Conservation (phyloP, 2,888 invertebrate genomes). For the Philonicus albiceps region DNA sequence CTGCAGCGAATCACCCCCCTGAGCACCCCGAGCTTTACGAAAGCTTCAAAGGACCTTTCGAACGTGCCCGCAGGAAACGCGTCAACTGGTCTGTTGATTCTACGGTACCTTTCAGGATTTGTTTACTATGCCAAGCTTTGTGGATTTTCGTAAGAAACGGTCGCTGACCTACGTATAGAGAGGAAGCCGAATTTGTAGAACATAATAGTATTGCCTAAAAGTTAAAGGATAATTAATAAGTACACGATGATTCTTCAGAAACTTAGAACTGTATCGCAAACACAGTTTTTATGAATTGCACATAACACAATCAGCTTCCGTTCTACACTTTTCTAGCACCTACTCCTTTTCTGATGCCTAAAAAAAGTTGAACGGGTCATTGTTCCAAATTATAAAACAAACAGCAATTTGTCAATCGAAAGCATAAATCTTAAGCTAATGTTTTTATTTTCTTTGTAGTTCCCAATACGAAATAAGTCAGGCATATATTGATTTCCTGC, state of each 20-base stretch:
- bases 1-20: neutral
- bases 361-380: neutral
- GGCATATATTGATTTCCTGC: neutral
- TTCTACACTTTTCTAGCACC: neutral
- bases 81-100: neutral
- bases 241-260: neutral
- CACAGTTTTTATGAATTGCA: neutral
- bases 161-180: neutral
- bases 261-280: neutral
- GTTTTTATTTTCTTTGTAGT: neutral
- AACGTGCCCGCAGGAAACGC: neutral
- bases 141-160: neutral
- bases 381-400: neutral
- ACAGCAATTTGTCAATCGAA: neutral
- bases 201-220: neutral
- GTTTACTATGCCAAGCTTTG: slow-evolving; percentile 3
- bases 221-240: neutral
- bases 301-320: neutral
- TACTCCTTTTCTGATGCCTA: neutral
- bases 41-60: neutral
- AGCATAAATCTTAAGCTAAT: neutral
- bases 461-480: neutral
- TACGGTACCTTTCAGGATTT: neutral
- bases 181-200: neutral
- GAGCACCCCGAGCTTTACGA: slow-evolving; percentile 24